A percentile compares a stretch with the other conserved stretches of the same genome.
Conservation (phyloP, 2,113 vertebrate species). For the Hiodon tergisus region DNA sequence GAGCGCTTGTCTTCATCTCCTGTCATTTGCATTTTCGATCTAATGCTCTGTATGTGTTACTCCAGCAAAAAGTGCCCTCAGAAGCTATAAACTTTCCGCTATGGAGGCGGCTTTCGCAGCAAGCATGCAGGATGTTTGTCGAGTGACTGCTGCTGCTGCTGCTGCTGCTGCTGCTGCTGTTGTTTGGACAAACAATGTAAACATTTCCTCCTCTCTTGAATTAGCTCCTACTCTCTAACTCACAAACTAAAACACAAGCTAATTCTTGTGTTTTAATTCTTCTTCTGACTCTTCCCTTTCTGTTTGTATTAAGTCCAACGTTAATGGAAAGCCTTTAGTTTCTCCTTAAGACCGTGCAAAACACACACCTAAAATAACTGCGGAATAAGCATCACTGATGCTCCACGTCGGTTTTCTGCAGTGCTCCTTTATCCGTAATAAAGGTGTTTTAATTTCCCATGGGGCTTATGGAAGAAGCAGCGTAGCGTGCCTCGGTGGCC, state of each 20-base stretch:
- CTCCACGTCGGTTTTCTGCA: background rate
- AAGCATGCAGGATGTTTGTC: too few relatives aligned
- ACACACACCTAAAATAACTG: background rate
- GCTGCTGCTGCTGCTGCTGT: background rate
- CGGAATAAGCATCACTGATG: background rate
- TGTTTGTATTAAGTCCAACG: too few relatives aligned
- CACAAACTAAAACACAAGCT: too few relatives aligned
- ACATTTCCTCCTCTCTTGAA: background rate
- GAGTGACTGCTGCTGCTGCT: background rate
- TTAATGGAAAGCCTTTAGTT: background rate
- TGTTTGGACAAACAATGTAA: background rate
- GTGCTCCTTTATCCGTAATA: background rate
- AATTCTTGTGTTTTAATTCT: too few relatives aligned
- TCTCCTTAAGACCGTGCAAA: background rate
- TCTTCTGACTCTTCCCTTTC: too few relatives aligned
- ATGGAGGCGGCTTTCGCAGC: too few relatives aligned
- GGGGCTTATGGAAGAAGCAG: conserved; percentile 8
- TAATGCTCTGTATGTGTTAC: too few relatives aligned
- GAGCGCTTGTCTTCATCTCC: too few relatives aligned
- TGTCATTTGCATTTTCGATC: too few relatives aligned
- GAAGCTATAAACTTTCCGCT: too few relatives aligned
- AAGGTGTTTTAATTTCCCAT: conserved; percentile 23
- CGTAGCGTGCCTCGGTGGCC: background rate
- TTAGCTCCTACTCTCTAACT: too few relatives aligned
- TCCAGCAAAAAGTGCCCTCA: too few relatives aligned